Evolutionary conservation across 2,797 vertebrate species (phyloP).

Genomic region (Acanthiza pusilla): DNA sequence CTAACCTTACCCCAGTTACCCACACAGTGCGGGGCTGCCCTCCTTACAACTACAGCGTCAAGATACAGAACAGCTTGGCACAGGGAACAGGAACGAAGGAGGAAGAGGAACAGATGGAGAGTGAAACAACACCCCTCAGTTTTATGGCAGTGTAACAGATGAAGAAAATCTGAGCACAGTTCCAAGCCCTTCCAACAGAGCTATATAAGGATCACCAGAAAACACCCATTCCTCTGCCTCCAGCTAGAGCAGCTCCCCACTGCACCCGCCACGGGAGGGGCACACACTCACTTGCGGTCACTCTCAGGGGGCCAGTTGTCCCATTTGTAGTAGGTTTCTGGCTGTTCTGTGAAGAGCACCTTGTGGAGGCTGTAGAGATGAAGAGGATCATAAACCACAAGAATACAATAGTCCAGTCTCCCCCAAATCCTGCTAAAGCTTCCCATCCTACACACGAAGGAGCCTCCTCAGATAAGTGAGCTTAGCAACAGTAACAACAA

Average conservation of each 20-base stretch:
- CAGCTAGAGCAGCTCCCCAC: neutral
- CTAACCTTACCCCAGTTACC: neutral
- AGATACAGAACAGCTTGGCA: neutral
- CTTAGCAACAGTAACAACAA: neutral
- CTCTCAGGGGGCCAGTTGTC: slow-evolving; percentile 99
- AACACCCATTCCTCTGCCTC: neutral
- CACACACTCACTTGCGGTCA: slow-evolving; percentile 89
- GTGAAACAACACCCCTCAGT: neutral
- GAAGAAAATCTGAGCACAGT: neutral
- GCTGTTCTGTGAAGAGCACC: slow-evolving; percentile 98
- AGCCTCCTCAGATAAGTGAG: neutral
- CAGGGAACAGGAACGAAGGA: neutral
- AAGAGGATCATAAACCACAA: neutral
- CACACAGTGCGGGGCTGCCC: neutral
- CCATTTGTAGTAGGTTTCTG: slow-evolving; percentile 99
- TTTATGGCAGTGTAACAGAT: neutral
- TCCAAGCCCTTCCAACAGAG: neutral
- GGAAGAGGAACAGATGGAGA: slow-evolving; percentile 21
- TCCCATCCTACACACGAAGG: neutral
- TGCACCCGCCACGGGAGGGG: neutral
- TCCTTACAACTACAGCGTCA: neutral
- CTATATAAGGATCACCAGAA: neutral
- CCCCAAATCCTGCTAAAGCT: neutral
- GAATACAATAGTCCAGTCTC: neutral
- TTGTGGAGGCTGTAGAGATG: slow-evolving; percentile 87